phyloP scores from a whole-genome alignment of 1,140 invertebrate species.

The Eubasilissa regina region DNA sequence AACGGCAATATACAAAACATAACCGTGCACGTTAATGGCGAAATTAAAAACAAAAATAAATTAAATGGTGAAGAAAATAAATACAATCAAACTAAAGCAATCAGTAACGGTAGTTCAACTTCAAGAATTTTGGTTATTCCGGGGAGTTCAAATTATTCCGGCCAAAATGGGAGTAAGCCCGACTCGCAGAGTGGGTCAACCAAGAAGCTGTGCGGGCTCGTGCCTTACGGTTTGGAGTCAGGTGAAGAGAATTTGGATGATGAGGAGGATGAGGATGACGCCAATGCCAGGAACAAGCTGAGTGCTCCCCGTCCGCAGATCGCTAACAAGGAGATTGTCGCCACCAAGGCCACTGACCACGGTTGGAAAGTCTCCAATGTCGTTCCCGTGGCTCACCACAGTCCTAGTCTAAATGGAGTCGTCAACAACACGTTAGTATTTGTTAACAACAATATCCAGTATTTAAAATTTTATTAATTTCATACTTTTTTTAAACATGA shows the following conservation, averaged over 20 bases:
- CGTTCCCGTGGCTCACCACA: constrained; percentile 65
- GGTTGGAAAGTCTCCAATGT: constrained; percentile 72
- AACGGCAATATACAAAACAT: constrained; percentile 21
- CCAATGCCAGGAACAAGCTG: constrained; percentile 58
- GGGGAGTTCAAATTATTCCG: background rate
- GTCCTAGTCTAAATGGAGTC: constrained; percentile 68
- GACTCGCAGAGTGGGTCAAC: constrained; percentile 17
- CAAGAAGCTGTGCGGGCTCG: constrained; percentile 51
- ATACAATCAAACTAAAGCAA: constrained; percentile 3
- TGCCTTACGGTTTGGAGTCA: constrained; percentile 69
- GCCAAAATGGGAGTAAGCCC: background rate
- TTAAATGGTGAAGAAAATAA: constrained; percentile 20
- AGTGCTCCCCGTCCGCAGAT: constrained; percentile 62
- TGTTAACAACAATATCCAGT: too few species aligned
- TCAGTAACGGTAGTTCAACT: background rate
- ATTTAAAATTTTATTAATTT: too few species aligned
- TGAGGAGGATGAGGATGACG: constrained; percentile 62
- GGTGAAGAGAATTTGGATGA: constrained; percentile 60
- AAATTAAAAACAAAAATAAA: constrained; percentile 62
- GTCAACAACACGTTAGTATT: constrained; percentile 68
- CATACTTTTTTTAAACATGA: too few species aligned
- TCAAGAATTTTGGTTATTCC: background rate
- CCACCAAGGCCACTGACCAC: constrained; percentile 68
- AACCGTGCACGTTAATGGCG: constrained; percentile 13
- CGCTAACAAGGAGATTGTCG: constrained; percentile 48